Percentiles rank a stretch among this genome's conserved stretches.
Evolutionary conservation across 2,888 invertebrate species (phyloP).

Genomic region (Ctenicera cuprea): DNA sequence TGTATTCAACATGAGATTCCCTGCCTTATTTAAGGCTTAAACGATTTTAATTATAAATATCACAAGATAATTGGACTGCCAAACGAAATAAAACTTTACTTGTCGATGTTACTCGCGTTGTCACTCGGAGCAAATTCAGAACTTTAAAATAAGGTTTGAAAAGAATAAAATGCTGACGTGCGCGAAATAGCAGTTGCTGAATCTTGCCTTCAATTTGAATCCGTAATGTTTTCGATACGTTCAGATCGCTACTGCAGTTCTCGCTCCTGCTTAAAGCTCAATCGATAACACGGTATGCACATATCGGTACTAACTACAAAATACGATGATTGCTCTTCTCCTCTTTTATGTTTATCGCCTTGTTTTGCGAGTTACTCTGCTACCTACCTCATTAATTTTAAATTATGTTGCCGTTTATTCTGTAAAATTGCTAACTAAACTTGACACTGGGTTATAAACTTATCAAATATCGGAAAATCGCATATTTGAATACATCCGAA

Average conservation of each 20-base stretch:
- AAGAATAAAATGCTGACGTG: conserved; percentile 36
- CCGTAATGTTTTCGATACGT: conserved; percentile 30
- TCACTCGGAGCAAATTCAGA: conserved; percentile 13
- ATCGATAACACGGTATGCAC: conserved; percentile 34
- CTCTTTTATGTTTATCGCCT: conserved; percentile 33
- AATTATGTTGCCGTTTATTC: conserved; percentile 10
- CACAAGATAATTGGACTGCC: conserved; percentile 41
- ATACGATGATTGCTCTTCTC: conserved; percentile 33
- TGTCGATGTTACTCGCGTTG: conserved; percentile 22
- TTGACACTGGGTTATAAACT: neutral
- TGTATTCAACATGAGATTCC: conserved; percentile 27
- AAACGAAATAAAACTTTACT: conserved; percentile 29
- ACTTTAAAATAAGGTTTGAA: conserved; percentile 17
- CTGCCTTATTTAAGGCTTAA: conserved; percentile 41
- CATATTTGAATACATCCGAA: neutral
- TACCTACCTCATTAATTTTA: conserved; percentile 24
- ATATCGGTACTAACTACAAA: conserved; percentile 28
- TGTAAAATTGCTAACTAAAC: conserved; percentile 3
- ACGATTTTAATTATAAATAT: conserved; percentile 50
- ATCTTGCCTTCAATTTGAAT: conserved; percentile 25
- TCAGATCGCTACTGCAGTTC: conserved; percentile 17
- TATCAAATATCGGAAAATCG: neutral
- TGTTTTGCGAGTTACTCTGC: conserved; percentile 15
- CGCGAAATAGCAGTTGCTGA: conserved; percentile 28
- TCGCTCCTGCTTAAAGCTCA: conserved; percentile 1